These are phyloP conservation scores for Cavia porcellus DNA, from an alignment of 2,113 vertebrate genomes.

Conservation along the genomic window DNA sequence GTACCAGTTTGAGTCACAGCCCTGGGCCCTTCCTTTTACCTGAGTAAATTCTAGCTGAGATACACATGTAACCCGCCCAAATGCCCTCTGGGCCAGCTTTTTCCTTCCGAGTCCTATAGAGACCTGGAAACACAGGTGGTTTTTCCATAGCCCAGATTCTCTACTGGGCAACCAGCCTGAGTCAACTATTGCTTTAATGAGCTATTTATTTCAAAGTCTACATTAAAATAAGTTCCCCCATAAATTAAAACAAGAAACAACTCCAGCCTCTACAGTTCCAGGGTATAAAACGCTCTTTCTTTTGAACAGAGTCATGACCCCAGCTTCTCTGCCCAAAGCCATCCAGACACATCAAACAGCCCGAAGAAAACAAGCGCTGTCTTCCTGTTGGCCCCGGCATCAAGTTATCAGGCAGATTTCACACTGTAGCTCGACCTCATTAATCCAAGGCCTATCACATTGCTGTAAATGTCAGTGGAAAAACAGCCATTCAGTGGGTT, in stretches of 20 bases:
- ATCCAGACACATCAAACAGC: conserved; percentile 73
- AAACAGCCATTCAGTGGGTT: conserved; percentile 80
- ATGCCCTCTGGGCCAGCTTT: not conserved
- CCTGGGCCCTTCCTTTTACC: not conserved
- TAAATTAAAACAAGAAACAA: not conserved
- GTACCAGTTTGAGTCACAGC: not conserved
- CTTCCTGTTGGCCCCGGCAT: conserved; percentile 78
- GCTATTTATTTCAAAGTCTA: conserved; percentile 62
- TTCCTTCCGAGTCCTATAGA: conserved; percentile 27
- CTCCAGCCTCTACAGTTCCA: not conserved
- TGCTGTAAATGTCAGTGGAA: conserved; percentile 85
- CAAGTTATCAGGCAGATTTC: conserved; percentile 78
- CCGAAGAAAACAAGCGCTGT: conserved; percentile 74
- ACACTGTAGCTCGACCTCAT: conserved; percentile 82
- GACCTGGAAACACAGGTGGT: not conserved
- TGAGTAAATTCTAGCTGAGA: not conserved
- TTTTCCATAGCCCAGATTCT: not conserved
- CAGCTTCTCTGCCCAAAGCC: conserved; percentile 63
- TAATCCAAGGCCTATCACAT: conserved; percentile 85
- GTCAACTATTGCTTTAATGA: not conserved
- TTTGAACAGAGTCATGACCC: conserved; percentile 50
- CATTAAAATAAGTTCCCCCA: conserved; percentile 53
- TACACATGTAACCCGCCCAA: not conserved
- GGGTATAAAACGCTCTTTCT: not conserved
- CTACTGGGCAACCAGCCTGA: not conserved